Percentiles rank a stretch among this genome's conserved stretches.
These are phyloP conservation scores for Acropternis orthonyx DNA, from an alignment of 2,797 vertebrate species.

Conservation along the genomic window DNA sequence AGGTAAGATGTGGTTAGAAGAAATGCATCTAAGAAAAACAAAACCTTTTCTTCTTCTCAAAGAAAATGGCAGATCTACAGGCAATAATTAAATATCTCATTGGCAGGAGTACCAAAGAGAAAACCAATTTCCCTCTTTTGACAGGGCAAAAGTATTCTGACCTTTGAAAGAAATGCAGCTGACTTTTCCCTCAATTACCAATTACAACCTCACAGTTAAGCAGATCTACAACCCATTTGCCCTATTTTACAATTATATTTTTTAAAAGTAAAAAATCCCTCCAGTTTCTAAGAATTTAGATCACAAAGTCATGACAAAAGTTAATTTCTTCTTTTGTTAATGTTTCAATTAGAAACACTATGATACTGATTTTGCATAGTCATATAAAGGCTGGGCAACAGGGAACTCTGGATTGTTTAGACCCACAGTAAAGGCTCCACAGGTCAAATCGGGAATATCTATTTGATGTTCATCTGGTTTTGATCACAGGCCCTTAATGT, in stretches of 20 bases:
- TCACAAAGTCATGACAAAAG: not conserved
- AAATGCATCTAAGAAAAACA: not conserved
- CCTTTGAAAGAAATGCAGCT: slow-evolving; percentile 4
- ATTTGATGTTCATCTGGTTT: not conserved
- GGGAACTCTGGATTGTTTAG: not conserved
- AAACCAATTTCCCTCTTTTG: not conserved
- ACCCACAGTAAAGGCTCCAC: not conserved
- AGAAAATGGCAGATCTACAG: slow-evolving; percentile 1
- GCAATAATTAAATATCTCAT: not conserved
- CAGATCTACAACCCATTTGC: not conserved
- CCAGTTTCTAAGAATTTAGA: not conserved
- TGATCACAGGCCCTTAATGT: not conserved
- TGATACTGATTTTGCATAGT: not conserved
- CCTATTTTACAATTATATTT: not conserved
- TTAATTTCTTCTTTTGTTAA: not conserved
- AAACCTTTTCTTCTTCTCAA: not conserved
- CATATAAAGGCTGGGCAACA: not conserved
- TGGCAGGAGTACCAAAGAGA: not conserved
- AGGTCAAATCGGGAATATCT: not conserved
- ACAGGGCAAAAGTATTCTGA: not conserved
- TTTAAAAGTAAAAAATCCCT: not conserved
- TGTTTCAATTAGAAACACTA: not conserved
- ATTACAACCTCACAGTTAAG: not conserved
- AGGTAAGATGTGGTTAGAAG: not conserved
- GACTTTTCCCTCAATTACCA: not conserved